Base-by-base conservation (phyloP, 2,797 vertebrate species). In the Rhinichthys osculus region DNA sequence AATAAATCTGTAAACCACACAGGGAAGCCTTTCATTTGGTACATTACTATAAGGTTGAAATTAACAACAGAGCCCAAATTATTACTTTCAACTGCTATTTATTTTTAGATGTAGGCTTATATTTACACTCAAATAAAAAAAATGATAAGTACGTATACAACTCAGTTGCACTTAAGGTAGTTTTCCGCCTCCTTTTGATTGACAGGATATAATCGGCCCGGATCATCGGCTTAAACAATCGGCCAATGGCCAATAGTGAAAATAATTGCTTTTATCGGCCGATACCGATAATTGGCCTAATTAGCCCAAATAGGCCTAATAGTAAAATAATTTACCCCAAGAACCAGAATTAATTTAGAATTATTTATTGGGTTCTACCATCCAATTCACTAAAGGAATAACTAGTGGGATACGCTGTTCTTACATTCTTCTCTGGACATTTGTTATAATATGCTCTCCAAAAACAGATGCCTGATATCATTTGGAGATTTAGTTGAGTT, bases 401-500 rank as follows among this genome's bases (percentile, higher is more conserved):
- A 79, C 10, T 9, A 10, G 13, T n/a, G 30, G 21, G 1, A 35
- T 35, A n/a, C 9, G 30, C 30, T 80, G 17, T 8, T 69, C 21
- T 21, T 5, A 14, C 6, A 8, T 54, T 35, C 50, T 54, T 57
- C 9, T 64, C 35, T 44, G 77, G 77, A 42, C 57, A 79, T 19
- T 78, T 30, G 57, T 21, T 30, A 27, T 2, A 19, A n/a, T 7
- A 67, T 9, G 30, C 64, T 38, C 79, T 81, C 19, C 21, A 8
- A 69, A 81, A 67, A 50, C 79, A 69, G 66, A 70, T 54, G 23
- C 44, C 47, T 81, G 79, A 70, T 80, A 64, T 30, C 8, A 66
- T 66, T 80, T 30, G 57, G 3, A 66, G 78, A 66, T 66, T 64
- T 47, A 17, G 57, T 44, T 33, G 44, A 9, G 35, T 19, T 82